phyloP scores from a whole-genome alignment of 2,888 invertebrate species.

The Parasteatoda lunata region DNA sequence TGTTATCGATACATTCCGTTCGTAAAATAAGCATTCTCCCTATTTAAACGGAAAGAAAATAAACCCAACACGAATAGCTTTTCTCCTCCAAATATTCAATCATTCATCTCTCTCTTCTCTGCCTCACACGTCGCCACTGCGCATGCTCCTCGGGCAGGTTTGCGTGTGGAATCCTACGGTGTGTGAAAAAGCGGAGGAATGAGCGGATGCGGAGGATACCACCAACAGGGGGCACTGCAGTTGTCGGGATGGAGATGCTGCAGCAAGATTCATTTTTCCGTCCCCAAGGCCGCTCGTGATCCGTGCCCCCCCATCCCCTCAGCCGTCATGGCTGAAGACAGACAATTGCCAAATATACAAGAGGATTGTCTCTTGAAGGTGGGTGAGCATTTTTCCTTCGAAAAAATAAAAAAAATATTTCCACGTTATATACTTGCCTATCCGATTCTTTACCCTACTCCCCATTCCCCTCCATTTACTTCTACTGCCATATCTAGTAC shows the following conservation, averaged over 20 bases:
- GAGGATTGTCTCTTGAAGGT: constrained; percentile 68
- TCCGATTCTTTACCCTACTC: background rate
- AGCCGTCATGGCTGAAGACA: constrained; percentile 55
- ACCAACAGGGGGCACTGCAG: constrained; percentile 55
- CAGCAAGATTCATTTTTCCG: constrained; percentile 48
- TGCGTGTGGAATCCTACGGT: constrained; percentile 4
- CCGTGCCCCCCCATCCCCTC: background rate
- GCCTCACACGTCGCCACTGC: no score
- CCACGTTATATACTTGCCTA: no score
- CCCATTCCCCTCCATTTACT: background rate
- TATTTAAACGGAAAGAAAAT: no score
- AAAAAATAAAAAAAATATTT: background rate
- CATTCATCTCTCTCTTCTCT: no score
- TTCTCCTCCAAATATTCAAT: no score
- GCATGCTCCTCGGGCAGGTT: background rate
- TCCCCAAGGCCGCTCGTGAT: constrained; percentile 33
- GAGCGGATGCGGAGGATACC: constrained; percentile 52
- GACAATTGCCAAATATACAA: constrained; percentile 65
- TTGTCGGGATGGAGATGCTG: constrained; percentile 62
- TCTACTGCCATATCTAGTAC: no score
- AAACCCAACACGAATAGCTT: no score
- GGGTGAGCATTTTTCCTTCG: background rate
- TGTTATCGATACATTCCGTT: no score
- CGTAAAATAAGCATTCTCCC: no score
- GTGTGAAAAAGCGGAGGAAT: background rate